Evolutionary conservation across 1,140 invertebrate species (phyloP), one percentile per base, ranked within the genome.

Genomic region (Philaenus spumarius): DNA sequence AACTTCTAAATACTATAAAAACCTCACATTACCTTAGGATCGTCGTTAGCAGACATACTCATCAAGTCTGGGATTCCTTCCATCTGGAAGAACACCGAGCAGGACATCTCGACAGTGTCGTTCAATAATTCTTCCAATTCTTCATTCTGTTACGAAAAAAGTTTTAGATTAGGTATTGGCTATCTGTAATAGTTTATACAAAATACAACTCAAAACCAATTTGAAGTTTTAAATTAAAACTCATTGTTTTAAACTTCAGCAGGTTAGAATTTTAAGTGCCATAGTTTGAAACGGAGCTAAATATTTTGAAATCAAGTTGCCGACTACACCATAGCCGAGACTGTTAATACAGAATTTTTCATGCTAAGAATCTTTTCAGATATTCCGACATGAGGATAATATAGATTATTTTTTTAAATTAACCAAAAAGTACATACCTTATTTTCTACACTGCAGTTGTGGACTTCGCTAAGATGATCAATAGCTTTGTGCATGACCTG

Each of bases 401-500:
- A n/a, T 26, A 9, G 17, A 51, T 23, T 20, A 23, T 17, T 20
- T 14, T 30, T 9, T 6, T 51, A 12, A 9, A 51, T 20, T 12
- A n/a, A 14, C 48, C 14, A 9, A 20, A 20, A 24, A 7, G 14
- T 19, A 24, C 17, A 42, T 55, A 55, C 19, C 15, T 57, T 45
- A 30, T 83, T 80, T 50, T 80, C 73, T 0, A 77, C 72, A 62
- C 79, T 76, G 14, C 85, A 72, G 50, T 81, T 78, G 48, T 82
- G 72, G 20, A 78, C 77, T 52, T 72, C 75, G 35, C 80, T 77
- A 2, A 89, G 75, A 71, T 84, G 81, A 55, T 78, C 68, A 0
- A 82, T 66, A 5, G 84, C 79, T 64, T 84, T 85, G 43, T 70
- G 74, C 71, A 95, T 83, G 1, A 82, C 80, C 30, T 77, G 69